phyloP scores from a whole-genome alignment of 2,888 invertebrate genomes.

The Perdita meconis region DNA sequence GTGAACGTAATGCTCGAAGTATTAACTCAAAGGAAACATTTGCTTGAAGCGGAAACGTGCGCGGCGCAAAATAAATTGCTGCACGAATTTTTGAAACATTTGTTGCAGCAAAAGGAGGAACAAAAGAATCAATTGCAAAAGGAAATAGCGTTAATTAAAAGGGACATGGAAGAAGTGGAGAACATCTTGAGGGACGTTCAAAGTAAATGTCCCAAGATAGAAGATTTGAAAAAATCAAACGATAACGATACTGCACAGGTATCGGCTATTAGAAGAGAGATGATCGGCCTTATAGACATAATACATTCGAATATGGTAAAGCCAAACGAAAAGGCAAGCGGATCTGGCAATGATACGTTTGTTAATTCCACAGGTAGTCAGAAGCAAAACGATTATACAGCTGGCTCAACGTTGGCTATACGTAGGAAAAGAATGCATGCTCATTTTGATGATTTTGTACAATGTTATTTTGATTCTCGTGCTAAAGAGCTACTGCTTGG shows the following conservation, averaged over 20 bases:
- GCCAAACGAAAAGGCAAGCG: slow-evolving; percentile 66
- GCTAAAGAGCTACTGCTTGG: slow-evolving; percentile 90
- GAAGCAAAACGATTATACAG: slow-evolving; percentile 71
- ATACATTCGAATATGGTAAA: slow-evolving; percentile 85
- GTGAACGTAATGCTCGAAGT: slow-evolving; percentile 93
- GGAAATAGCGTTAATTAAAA: slow-evolving; percentile 91
- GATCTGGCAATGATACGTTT: slow-evolving; percentile 61
- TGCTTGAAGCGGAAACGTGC: slow-evolving; percentile 92
- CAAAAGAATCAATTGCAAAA: slow-evolving; percentile 88
- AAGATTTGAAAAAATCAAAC: slow-evolving; percentile 85
- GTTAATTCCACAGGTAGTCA: slow-evolving; percentile 64
- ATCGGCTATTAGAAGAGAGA: slow-evolving; percentile 86
- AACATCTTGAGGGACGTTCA: slow-evolving; percentile 87
- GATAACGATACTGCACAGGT: slow-evolving; percentile 85
- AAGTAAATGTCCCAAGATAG: slow-evolving; percentile 86
- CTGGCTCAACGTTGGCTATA: slow-evolving; percentile 86
- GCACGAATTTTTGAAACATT: slow-evolving; percentile 92
- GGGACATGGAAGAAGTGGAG: slow-evolving; percentile 90
- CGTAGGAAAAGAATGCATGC: slow-evolving; percentile 91
- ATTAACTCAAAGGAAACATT: slow-evolving; percentile 90
- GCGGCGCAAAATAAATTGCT: slow-evolving; percentile 92
- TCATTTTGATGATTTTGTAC: slow-evolving; percentile 95
- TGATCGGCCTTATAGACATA: slow-evolving; percentile 86
- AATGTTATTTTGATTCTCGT: slow-evolving; percentile 93
- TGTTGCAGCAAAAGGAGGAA: slow-evolving; percentile 90